Evolutionary conservation across 2,797 vertebrate genomes (phyloP).

Genomic region (Poecilia velifera): DNA sequence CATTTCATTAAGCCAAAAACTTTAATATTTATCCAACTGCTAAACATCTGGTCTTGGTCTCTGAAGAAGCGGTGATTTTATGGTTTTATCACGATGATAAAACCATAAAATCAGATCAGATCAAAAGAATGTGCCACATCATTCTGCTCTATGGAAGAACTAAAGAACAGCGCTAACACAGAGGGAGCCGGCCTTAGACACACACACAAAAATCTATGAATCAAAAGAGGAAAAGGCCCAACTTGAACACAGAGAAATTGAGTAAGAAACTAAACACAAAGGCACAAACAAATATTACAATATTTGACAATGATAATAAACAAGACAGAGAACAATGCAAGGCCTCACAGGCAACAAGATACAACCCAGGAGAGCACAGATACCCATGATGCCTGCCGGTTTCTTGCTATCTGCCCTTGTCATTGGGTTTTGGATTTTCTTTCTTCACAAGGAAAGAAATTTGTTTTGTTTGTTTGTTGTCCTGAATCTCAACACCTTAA

Average conservation of each 20-base stretch:
- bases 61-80: no score
- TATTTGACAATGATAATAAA: background rate
- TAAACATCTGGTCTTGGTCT: no score
- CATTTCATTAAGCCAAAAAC: no score
- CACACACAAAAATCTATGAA: background rate
- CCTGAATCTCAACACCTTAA: background rate
- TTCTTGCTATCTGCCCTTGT: background rate
- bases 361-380: background rate
- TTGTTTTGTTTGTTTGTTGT: background rate
- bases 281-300: background rate
- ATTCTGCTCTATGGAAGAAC: background rate
- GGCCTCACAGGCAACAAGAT: background rate
- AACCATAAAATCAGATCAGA: no score
- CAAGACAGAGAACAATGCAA: background rate
- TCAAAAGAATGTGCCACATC: no score
- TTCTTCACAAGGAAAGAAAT: background rate
- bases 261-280: background rate
- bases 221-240: background rate
- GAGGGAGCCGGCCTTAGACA: background rate
- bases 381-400: background rate
- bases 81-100: no score
- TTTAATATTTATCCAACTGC: no score
- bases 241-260: background rate
- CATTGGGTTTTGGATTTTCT: background rate
- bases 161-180: background rate